Percentiles rank a stretch among this genome's conserved stretches.
Evolutionary conservation across 1,140 invertebrate genomes (phyloP).

Genomic region (Saccostrea echinata): DNA sequence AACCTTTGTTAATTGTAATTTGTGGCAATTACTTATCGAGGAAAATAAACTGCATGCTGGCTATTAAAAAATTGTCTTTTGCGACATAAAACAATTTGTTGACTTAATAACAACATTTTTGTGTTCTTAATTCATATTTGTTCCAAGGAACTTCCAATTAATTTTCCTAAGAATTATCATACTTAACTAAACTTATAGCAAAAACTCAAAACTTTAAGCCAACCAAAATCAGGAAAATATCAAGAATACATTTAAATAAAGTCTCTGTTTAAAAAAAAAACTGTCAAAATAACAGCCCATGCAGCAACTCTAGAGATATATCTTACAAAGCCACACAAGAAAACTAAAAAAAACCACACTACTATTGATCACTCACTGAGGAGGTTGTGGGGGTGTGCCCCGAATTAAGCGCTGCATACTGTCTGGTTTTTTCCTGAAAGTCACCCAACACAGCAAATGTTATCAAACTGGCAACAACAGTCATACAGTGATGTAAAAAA

Average conservation of each 20-base stretch:
- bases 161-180: no score
- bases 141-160: no score
- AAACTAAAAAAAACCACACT: not conserved
- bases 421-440: constrained; percentile 53
- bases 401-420: constrained; percentile 48
- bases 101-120: no score
- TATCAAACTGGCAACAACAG: constrained; percentile 22
- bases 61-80: not conserved
- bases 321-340: not conserved
- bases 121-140: no score
- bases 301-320: constrained; percentile 4
- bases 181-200: no score
- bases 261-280: not conserved
- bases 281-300: not conserved
- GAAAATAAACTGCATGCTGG: not conserved
- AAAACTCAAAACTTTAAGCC: no score
- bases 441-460: constrained; percentile 38
- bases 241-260: no score
- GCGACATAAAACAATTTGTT: not conserved
- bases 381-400: constrained; percentile 40
- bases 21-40: not conserved
- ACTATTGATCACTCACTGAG: constrained; percentile 49
- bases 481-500: not conserved
- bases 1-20: not conserved
- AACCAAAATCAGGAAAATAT: no score